A percentile compares a stretch with the other conserved stretches of the same genome.
phyloP scores from a whole-genome alignment of 2,113 vertebrate genomes.

The Malurus melanocephalus region DNA sequence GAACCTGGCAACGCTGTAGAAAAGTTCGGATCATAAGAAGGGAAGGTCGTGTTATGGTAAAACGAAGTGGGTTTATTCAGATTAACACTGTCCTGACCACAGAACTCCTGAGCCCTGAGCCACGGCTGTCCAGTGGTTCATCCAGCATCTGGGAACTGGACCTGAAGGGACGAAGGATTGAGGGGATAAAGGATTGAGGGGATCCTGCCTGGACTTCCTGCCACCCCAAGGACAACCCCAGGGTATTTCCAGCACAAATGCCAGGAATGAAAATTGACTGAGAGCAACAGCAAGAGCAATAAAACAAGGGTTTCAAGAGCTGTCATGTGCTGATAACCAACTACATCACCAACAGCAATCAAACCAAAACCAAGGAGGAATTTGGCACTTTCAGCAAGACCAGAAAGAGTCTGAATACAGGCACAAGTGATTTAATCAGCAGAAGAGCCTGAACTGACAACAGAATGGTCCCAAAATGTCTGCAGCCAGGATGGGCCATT shows the following conservation, averaged over 20 bases:
- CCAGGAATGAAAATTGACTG: background rate
- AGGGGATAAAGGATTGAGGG: background rate
- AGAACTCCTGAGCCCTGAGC: fast-evolving
- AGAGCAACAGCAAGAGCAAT: background rate
- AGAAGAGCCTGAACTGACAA: background rate
- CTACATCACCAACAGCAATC: background rate
- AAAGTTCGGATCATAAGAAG: background rate
- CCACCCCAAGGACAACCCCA: fast-evolving
- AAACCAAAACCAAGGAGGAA: background rate
- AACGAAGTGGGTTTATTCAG: background rate
- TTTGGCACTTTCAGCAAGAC: background rate
- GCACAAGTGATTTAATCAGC: background rate
- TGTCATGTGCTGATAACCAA: background rate
- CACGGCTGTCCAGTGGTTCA: fast-evolving
- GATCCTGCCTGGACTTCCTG: background rate
- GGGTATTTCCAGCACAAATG: background rate
- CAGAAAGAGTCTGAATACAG: background rate
- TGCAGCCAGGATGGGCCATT: background rate
- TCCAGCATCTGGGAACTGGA: background rate
- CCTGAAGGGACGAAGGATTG: background rate
- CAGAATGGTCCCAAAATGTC: fast-evolving
- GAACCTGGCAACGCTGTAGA: background rate
- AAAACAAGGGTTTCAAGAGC: background rate
- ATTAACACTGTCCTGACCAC: background rate
- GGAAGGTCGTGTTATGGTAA: background rate